Evolutionary conservation across 2,888 invertebrate species (phyloP).

Genomic region (Ditylenchus weischeri): DNA sequence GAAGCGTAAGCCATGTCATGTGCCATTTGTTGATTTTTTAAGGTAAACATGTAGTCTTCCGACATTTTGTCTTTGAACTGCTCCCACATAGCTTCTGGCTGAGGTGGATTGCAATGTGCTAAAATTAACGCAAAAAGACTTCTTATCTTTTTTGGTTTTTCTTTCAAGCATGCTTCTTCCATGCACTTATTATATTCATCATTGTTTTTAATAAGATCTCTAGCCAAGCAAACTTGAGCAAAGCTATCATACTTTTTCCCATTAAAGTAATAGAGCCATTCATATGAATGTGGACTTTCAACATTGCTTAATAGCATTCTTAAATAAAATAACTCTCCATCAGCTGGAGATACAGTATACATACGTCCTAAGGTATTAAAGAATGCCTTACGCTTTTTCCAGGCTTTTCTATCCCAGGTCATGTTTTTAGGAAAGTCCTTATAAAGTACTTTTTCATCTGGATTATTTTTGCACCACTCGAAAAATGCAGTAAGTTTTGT

Average conservation of each 20-base stretch:
- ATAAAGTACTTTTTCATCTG: not conserved
- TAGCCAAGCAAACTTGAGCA: no score
- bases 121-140: not conserved
- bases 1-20: not conserved
- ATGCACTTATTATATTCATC: no score
- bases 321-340: not conserved
- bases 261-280: no score
- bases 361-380: not conserved
- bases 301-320: conserved; percentile 1
- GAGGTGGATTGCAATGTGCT: not conserved
- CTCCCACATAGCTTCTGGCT: not conserved
- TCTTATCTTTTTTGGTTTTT: no score
- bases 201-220: no score
- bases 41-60: not conserved
- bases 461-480: not conserved
- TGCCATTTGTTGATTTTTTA: not conserved
- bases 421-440: not conserved
- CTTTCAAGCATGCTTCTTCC: no score
- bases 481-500: not conserved
- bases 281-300: no score
- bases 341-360: not conserved
- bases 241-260: no score
- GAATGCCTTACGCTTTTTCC: not conserved
- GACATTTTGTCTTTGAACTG: not conserved
- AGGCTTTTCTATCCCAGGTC: not conserved